Percentiles rank a stretch among this genome's conserved stretches.
These are phyloP conservation scores for Paraplagusia blochii DNA, from an alignment of 2,113 vertebrate genomes.

Conservation along the genomic window DNA sequence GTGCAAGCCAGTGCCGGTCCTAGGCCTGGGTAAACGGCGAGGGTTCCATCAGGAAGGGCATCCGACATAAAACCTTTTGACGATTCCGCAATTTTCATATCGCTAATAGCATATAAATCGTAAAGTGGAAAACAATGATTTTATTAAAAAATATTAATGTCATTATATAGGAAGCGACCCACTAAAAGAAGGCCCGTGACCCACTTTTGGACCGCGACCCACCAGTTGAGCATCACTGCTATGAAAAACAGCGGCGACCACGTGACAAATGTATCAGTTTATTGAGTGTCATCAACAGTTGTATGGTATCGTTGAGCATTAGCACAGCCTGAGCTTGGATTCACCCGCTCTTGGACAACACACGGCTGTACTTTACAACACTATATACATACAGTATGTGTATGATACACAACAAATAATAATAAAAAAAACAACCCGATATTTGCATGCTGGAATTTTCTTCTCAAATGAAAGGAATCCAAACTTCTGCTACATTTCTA, in stretches of 20 bases:
- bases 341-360: constrained; percentile 74
- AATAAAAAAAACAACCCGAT: not conserved
- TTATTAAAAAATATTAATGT: too few species aligned
- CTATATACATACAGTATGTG: constrained; percentile 35
- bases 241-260: constrained; percentile 49
- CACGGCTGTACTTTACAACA: constrained; percentile 67
- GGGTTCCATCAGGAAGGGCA: too few species aligned
- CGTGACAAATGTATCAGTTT: constrained; percentile 85
- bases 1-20: too few species aligned
- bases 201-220: too few species aligned
- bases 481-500: constrained; percentile 31
- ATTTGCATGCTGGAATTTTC: constrained; percentile 32
- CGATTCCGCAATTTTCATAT: too few species aligned
- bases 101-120: too few species aligned
- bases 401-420: constrained; percentile 33
- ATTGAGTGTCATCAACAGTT: constrained; percentile 87
- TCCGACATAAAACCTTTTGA: too few species aligned
- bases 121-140: too few species aligned
- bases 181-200: too few species aligned
- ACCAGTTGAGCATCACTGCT: too few species aligned
- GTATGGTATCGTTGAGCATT: constrained; percentile 80
- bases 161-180: too few species aligned
- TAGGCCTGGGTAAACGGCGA: too few species aligned
- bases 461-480: constrained; percentile 15
- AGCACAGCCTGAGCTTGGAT: constrained; percentile 84